These are phyloP conservation scores for Crepidodera aurea DNA, from an alignment of 2,888 invertebrate species.

Conservation along the genomic window DNA sequence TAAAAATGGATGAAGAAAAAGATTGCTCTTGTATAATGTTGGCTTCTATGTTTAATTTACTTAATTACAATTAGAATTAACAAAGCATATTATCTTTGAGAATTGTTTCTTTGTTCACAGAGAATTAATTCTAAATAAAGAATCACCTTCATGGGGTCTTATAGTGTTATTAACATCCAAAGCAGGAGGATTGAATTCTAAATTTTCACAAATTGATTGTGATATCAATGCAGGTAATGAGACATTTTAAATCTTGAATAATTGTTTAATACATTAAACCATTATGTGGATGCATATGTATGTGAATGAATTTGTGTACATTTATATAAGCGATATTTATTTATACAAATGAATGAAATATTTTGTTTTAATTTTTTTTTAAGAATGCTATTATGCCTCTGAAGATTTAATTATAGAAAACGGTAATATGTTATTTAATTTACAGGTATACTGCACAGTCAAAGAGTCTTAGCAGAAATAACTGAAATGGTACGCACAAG, in stretches of 20 bases:
- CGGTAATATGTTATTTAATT: too few species aligned
- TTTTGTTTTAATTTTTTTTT: background rate
- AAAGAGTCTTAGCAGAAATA: slow-evolving; percentile 88
- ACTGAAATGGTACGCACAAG: slow-evolving; percentile 95
- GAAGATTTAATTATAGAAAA: too few species aligned
- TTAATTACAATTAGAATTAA: too few species aligned
- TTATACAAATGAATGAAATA: background rate
- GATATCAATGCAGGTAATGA: slow-evolving; percentile 80
- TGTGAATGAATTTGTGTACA: background rate
- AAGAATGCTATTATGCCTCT: too few species aligned
- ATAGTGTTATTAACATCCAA: slow-evolving; percentile 90
- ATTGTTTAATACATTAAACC: too few species aligned
- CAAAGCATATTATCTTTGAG: too few species aligned
- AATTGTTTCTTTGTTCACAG: too few species aligned
- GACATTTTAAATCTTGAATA: too few species aligned
- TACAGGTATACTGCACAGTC: slow-evolving; percentile 76
- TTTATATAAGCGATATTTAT: background rate
- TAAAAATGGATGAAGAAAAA: too few species aligned
- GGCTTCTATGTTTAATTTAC: too few species aligned
- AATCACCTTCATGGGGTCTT: slow-evolving; percentile 91
- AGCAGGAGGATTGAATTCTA: slow-evolving; percentile 82
- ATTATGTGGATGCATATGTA: too few species aligned
- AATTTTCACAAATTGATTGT: slow-evolving; percentile 80
- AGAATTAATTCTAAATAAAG: slow-evolving; percentile 66
- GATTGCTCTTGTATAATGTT: too few species aligned